phyloP scores from a whole-genome alignment of 2,888 invertebrate genomes.

The Eustalomyia histrio region DNA sequence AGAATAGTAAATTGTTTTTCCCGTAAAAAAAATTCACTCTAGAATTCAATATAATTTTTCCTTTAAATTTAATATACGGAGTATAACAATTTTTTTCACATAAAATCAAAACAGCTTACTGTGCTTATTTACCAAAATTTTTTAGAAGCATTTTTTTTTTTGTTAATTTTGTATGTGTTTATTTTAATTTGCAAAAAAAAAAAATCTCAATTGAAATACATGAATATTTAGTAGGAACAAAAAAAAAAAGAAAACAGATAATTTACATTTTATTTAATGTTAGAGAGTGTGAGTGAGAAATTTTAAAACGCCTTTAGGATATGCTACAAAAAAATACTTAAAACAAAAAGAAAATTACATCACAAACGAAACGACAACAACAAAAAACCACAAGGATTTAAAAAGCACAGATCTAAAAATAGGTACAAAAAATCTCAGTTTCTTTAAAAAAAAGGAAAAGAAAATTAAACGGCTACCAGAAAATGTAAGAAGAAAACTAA shows the following conservation, averaged over 20 bases:
- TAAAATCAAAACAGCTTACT: too few relatives aligned
- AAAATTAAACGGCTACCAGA: slow-evolving; percentile 44
- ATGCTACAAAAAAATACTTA: slow-evolving; percentile 19
- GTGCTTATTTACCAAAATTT: neutral
- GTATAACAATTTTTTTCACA: too few relatives aligned
- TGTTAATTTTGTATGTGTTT: slow-evolving; percentile 5
- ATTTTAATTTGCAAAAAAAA: slow-evolving; percentile 18
- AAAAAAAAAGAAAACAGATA: slow-evolving; percentile 21
- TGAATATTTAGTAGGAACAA: slow-evolving; percentile 11
- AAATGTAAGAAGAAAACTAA: slow-evolving; percentile 28
- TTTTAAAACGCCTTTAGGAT: slow-evolving; percentile 42
- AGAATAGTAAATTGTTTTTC: too few relatives aligned
- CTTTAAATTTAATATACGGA: too few relatives aligned
- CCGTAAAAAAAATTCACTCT: too few relatives aligned
- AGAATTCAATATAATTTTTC: too few relatives aligned
- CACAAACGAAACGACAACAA: slow-evolving; percentile 19
- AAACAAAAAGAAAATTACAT: slow-evolving; percentile 41
- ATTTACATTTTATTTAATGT: slow-evolving; percentile 24
- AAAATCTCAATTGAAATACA: slow-evolving; percentile 32
- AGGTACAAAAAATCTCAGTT: slow-evolving; percentile 18
- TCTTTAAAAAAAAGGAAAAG: slow-evolving; percentile 30
- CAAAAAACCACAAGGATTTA: slow-evolving; percentile 42
- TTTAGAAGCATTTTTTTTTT: neutral
- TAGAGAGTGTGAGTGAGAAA: neutral
- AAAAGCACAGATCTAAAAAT: slow-evolving; percentile 31